Evolutionary conservation across 1,140 invertebrate species (phyloP).

Genomic region (Leptinotarsa defecta): DNA sequence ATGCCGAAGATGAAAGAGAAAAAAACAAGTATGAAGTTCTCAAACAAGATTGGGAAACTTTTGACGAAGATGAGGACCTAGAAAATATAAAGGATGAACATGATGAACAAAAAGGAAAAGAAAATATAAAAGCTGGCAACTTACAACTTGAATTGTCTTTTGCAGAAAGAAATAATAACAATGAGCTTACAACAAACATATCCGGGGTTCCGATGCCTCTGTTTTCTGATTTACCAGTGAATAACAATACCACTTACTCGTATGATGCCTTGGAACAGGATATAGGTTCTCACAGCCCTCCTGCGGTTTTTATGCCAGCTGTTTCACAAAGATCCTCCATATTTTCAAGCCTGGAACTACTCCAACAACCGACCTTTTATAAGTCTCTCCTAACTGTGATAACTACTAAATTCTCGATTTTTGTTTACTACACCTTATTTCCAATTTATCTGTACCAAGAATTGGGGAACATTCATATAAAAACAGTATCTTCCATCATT

Average conservation of each 20-base stretch:
- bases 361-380: constrained; percentile 49
- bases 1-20: constrained; percentile 31
- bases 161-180: constrained; percentile 27
- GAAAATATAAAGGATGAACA: not conserved
- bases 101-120: constrained; percentile 18
- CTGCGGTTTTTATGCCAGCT: constrained; percentile 41
- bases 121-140: constrained; percentile 15
- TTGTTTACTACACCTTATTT: constrained; percentile 47
- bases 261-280: constrained; percentile 41
- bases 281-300: not conserved
- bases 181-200: constrained; percentile 28
- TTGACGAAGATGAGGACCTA: constrained; percentile 23
- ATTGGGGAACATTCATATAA: constrained; percentile 25
- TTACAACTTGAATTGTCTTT: constrained; percentile 40
- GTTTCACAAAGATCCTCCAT: constrained; percentile 11
- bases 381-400: constrained; percentile 48
- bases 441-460: constrained; percentile 47
- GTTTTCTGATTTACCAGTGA: constrained; percentile 46
- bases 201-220: constrained; percentile 41
- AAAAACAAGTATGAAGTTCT: constrained; percentile 12
- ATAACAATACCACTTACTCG: constrained; percentile 49
- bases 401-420: constrained; percentile 48
- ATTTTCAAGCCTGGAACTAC: constrained; percentile 31
- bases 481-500: constrained; percentile 32
- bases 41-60: constrained; percentile 32